These are phyloP conservation scores for Brachyopa scutellaris DNA, from an alignment of 2,888 invertebrate genomes.

Conservation along the genomic window DNA sequence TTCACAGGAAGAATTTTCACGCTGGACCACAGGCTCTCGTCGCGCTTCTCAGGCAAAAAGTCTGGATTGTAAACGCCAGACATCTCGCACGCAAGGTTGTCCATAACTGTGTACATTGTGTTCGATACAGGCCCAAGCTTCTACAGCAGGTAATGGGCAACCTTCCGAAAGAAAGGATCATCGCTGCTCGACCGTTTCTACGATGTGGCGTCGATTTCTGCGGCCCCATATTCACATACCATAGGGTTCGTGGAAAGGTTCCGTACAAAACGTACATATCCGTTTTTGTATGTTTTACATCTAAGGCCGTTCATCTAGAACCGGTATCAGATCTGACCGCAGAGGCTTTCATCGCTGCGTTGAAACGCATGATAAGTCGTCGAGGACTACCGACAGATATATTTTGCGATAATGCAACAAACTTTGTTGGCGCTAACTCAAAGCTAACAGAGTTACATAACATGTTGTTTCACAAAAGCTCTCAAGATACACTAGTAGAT, in stretches of 20 bases:
- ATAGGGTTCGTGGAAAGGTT: background rate
- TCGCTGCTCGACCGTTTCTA: conserved; percentile 35
- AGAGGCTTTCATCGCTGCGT: conserved; percentile 17
- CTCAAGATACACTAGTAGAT: background rate
- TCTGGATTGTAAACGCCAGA: conserved; percentile 49
- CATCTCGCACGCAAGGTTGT: conserved; percentile 36
- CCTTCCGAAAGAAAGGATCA: conserved; percentile 5
- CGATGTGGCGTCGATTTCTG: conserved; percentile 44
- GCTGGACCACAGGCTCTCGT: conserved; percentile 59
- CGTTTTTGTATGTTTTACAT: conserved; percentile 6
- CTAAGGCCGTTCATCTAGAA: conserved; percentile 38
- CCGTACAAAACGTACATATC: too few relatives aligned
- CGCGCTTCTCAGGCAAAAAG: conserved; percentile 36
- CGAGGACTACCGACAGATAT: conserved; percentile 14
- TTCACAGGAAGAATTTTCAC: conserved; percentile 57
- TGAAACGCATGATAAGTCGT: conserved; percentile 36
- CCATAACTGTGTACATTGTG: conserved; percentile 39
- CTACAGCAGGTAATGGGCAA: conserved; percentile 34
- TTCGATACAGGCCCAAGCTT: conserved; percentile 46
- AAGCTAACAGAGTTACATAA: background rate
- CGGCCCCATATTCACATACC: too few relatives aligned
- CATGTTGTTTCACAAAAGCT: conserved; percentile 12
- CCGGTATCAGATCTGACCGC: conserved; percentile 22
- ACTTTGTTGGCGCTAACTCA: conserved; percentile 33
- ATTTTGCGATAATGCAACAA: conserved; percentile 43